These are phyloP conservation scores for Peromyscus melanophrys DNA, from an alignment of 2,797 vertebrate species.

Conservation along the genomic window DNA sequence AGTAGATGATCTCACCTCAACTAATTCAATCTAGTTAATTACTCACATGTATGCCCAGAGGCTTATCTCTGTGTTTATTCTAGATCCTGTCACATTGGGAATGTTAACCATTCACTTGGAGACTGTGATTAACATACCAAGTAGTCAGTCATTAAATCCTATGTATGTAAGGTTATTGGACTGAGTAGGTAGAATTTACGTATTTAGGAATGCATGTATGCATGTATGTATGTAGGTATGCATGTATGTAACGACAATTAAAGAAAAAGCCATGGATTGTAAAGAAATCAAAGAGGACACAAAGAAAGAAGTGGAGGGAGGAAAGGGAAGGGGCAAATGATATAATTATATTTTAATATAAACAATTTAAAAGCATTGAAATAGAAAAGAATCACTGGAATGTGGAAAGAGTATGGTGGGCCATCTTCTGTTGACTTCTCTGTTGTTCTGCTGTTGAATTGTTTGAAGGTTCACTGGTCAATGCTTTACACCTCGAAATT, in stretches of 20 bases:
- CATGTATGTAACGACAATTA: neutral
- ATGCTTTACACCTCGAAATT: neutral
- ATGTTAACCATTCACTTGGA: neutral
- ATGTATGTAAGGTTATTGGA: neutral
- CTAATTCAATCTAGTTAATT: neutral
- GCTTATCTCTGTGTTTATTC: neutral
- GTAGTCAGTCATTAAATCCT: neutral
- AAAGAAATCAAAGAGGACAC: neutral
- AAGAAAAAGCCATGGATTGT: neutral
- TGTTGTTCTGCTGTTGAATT: neutral
- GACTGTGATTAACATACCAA: neutral
- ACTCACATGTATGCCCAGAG: neutral
- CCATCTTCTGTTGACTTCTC: neutral
- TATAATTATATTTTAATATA: neutral
- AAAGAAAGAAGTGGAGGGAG: neutral
- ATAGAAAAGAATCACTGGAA: neutral
- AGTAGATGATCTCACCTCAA: neutral
- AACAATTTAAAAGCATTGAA: neutral
- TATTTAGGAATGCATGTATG: neutral
- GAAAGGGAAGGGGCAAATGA: neutral
- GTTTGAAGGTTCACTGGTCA: neutral
- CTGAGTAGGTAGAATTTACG: neutral
- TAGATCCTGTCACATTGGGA: neutral
- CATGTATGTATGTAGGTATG: neutral
- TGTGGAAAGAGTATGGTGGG: neutral